Percentiles rank a stretch among this genome's conserved stretches.
Conservation (phyloP, 2,888 invertebrate genomes). For the Druceiella hillmani region DNA sequence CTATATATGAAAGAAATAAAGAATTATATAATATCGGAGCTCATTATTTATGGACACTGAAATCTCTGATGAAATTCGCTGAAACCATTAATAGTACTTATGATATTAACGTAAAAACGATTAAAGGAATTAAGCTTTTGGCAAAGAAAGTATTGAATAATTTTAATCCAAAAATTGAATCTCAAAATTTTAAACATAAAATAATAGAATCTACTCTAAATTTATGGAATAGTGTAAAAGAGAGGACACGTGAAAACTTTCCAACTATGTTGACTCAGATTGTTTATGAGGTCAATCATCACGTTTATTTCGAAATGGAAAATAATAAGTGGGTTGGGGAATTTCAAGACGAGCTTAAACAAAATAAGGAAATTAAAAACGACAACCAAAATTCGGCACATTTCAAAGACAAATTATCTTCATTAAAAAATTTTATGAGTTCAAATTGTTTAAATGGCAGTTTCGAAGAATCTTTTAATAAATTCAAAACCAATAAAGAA, state of each 20-base stretch:
- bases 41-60: not conserved
- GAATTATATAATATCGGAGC: not conserved
- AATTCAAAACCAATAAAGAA: not conserved
- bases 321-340: not conserved
- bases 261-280: not conserved
- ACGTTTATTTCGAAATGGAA: not conserved
- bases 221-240: not conserved
- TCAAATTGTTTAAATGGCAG: not conserved
- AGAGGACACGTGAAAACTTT: not conserved
- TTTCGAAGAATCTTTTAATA: not conserved
- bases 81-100: not conserved
- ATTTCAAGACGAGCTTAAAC: not conserved
- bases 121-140: not conserved
- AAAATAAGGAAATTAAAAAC: not conserved
- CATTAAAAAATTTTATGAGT: not conserved
- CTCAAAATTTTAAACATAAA: not conserved
- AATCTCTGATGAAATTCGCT: not conserved
- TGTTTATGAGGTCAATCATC: not conserved
- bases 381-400: not conserved
- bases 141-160: not conserved
- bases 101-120: not conserved
- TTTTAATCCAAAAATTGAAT: not conserved
- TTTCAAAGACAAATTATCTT: not conserved
- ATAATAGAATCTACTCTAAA: not conserved
- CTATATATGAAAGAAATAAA: not conserved